Evolutionary conservation across 2,888 invertebrate genomes (phyloP).

Genomic region (Tenthredo livida): DNA sequence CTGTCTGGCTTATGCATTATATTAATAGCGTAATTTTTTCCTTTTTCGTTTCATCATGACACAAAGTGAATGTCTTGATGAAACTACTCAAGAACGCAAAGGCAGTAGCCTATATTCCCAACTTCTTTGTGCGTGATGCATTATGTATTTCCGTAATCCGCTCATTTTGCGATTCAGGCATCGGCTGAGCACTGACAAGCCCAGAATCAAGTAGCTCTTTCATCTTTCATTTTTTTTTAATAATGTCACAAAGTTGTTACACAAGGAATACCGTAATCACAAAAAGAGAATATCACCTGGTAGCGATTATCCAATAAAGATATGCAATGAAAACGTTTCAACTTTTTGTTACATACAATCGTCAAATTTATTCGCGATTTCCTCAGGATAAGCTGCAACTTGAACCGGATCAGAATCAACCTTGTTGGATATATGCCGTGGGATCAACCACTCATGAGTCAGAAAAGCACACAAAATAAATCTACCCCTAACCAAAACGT

Average conservation of each 20-base stretch:
- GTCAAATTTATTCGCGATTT: background rate
- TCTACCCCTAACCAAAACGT: background rate
- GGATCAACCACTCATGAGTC: background rate
- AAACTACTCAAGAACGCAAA: background rate
- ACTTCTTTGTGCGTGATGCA: constrained; percentile 7
- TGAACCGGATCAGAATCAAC: background rate
- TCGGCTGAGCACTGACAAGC: background rate
- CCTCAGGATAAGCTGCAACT: background rate
- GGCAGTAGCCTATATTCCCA: background rate
- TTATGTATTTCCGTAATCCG: constrained; percentile 10
- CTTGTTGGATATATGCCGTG: background rate
- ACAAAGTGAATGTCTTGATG: constrained; percentile 5
- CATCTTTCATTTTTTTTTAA: background rate
- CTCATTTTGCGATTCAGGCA: background rate
- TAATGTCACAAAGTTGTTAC: background rate
- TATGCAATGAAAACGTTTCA: background rate
- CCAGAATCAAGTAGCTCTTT: background rate
- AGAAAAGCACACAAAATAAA: background rate
- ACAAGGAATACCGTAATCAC: background rate
- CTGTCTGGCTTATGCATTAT: background rate
- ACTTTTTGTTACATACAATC: background rate
- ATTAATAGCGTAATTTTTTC: background rate
- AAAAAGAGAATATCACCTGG: background rate
- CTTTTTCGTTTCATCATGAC: background rate
- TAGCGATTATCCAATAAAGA: background rate